These are phyloP conservation scores for Crocidura indochinensis DNA, from an alignment of 2,797 vertebrate species.

Conservation along the genomic window DNA sequence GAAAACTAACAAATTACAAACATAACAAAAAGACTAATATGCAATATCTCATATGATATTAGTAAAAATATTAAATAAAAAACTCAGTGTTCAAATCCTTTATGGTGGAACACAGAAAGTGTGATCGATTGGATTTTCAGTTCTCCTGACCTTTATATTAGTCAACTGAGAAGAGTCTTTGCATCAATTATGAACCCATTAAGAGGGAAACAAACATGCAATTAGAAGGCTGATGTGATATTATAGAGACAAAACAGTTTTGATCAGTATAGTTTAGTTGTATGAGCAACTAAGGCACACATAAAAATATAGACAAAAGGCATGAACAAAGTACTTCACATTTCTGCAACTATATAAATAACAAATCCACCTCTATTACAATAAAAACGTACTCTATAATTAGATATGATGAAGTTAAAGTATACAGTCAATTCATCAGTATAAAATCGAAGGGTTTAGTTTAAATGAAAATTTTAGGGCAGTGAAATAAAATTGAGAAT, in stretches of 20 bases:
- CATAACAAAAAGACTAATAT: no score
- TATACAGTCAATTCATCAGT: background rate
- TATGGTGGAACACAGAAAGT: background rate
- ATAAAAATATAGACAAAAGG: conserved; percentile 30
- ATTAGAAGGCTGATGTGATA: conserved; percentile 59
- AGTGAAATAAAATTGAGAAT: background rate
- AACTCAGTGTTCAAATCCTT: background rate
- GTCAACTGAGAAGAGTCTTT: conserved; percentile 30
- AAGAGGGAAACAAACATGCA: conserved; percentile 63
- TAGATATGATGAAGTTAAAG: background rate
- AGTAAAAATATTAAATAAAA: background rate
- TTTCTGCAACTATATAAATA: background rate
- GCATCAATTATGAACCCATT: conserved; percentile 58
- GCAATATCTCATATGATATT: background rate
- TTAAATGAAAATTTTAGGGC: background rate
- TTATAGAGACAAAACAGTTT: conserved; percentile 60
- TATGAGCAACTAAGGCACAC: background rate
- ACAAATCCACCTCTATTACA: background rate
- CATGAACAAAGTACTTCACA: background rate
- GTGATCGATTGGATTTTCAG: background rate
- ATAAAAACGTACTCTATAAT: background rate
- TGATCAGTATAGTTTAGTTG: conserved; percentile 11
- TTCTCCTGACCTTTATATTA: conserved; percentile 19
- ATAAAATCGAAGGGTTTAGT: conserved; percentile 3
- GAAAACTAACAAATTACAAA: background rate